Evolutionary conservation across 2,888 invertebrate species (phyloP), one percentile per base, ranked within the genome.

Genomic region (Gonocerus acuteangulatus): DNA sequence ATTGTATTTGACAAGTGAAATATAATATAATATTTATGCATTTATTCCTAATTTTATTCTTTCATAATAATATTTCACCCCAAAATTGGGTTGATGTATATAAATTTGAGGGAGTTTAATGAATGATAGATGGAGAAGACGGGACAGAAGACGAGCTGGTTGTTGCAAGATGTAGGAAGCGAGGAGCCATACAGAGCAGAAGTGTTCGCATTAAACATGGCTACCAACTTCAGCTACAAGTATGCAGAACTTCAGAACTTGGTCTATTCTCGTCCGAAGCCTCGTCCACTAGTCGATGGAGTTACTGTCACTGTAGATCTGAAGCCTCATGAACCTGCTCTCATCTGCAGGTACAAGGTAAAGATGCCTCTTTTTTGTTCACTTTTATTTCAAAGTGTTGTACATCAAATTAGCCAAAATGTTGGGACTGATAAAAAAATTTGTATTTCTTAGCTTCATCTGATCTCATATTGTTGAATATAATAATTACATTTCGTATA

Each of bases 271-370:
- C 70, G 71, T 16, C 68, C 71, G 2, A 73, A 73, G 48, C 69
- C 77, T 0, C 70, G 80, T 23, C 69, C 68, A 1, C 66, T 74
- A 18, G 74, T 76, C 48, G 79, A 80, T 64, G 79, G 79, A 51
- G 75, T 72, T 64, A 71, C 78, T 1, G 72, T 72, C 1, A 75
- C 75, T 62, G 76, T 78, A 2, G 79, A 78, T 70, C 73, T 82
- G 49, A 75, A 75, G 3, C 77, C 77, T 23, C 70, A 77, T 58
- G 78, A 78, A 65, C 80, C 80, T 21, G 77, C 76, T 52, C 78
- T 77, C 16, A 75, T 78, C 36, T 80, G 80, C 67, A 77, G 78
- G 69, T 81, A 76, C 69, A 82, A 81, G 76, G 80, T 80, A 71
- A 67, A 13, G 32, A 19, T 15, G 11, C 19, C 11, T 22, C 11